A percentile compares a stretch with the other conserved stretches of the same genome.
Conservation (phyloP, 92 coral and sea anemone species). For the Palythoa grandiflora region DNA sequence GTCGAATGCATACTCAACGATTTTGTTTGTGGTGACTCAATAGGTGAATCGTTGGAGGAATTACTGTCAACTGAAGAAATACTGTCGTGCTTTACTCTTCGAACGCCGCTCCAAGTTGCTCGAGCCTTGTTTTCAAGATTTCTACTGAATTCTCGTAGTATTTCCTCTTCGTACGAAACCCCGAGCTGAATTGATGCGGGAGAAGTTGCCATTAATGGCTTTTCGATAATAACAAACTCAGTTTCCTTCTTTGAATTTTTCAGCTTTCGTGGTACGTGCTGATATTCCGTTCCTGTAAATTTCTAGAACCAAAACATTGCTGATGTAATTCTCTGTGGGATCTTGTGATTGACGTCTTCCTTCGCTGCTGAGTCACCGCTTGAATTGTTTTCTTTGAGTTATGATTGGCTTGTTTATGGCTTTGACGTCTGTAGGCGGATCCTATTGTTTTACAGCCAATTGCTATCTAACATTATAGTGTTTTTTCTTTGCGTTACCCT, state of each 20-base stretch:
- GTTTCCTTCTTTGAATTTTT: conserved; percentile 19
- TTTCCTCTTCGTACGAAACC: conserved; percentile 73
- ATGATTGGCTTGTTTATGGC: conserved; percentile 16
- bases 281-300: conserved; percentile 22
- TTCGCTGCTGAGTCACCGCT: conserved; percentile 31
- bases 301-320: conserved; percentile 85
- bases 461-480: not conserved
- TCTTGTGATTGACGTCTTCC: conserved; percentile 53
- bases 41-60: conserved; percentile 87
- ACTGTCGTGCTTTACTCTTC: conserved; percentile 95
- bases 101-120: conserved; percentile 77
- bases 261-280: conserved; percentile 20
- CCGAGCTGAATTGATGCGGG: conserved; percentile 53
- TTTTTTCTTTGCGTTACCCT: conserved; percentile 36
- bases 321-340: conserved; percentile 80
- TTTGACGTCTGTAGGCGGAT: conserved; percentile 38
- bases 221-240: not conserved
- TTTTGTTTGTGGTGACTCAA: conserved; percentile 79
- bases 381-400: not conserved
- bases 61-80: conserved; percentile 96
- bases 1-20: conserved; percentile 70
- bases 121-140: conserved; percentile 56
- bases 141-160: conserved; percentile 60
- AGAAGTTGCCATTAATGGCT: conserved; percentile 75
- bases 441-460: conserved; percentile 36